These are phyloP conservation scores for Ophion costatus DNA, from an alignment of 2,888 invertebrate genomes.

Conservation along the genomic window DNA sequence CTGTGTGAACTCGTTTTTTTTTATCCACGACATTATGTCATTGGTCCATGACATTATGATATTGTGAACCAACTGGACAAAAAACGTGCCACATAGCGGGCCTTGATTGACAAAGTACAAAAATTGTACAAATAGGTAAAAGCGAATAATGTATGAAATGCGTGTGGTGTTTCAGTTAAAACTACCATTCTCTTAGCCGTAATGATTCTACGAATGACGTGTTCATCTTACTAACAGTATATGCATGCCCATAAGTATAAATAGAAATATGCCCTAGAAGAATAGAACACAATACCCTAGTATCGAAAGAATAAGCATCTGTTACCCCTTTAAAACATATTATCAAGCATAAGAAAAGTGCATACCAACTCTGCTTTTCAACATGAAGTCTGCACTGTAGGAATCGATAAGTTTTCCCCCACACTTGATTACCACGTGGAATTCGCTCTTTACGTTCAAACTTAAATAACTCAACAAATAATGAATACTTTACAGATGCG, in stretches of 20 bases:
- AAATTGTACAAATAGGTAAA: slow-evolving; percentile 38
- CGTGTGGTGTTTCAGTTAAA: slow-evolving; percentile 45
- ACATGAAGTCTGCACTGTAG: too few relatives aligned
- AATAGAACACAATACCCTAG: background rate
- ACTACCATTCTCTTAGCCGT: slow-evolving; percentile 47
- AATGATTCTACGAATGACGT: slow-evolving; percentile 57
- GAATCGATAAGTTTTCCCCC: too few relatives aligned
- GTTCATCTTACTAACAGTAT: slow-evolving; percentile 56
- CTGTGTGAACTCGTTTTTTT: background rate
- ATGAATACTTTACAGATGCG: too few relatives aligned
- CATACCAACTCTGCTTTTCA: too few relatives aligned
- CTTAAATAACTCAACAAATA: too few relatives aligned
- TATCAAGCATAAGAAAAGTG: too few relatives aligned
- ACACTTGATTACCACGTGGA: too few relatives aligned
- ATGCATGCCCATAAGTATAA: slow-evolving; percentile 25
- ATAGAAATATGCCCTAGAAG: slow-evolving; percentile 2
- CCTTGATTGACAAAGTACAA: slow-evolving; percentile 50
- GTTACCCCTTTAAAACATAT: too few relatives aligned
- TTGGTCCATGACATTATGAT: slow-evolving; percentile 52
- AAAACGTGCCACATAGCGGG: slow-evolving; percentile 11
- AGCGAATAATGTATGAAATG: slow-evolving; percentile 39
- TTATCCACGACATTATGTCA: background rate
- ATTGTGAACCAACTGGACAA: slow-evolving; percentile 18
- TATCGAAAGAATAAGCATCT: background rate
- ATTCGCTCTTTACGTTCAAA: too few relatives aligned